Evolutionary conservation across 1,140 invertebrate genomes (phyloP), one percentile per base, ranked within the genome.

Genomic region (Geopemphigus sp.): DNA sequence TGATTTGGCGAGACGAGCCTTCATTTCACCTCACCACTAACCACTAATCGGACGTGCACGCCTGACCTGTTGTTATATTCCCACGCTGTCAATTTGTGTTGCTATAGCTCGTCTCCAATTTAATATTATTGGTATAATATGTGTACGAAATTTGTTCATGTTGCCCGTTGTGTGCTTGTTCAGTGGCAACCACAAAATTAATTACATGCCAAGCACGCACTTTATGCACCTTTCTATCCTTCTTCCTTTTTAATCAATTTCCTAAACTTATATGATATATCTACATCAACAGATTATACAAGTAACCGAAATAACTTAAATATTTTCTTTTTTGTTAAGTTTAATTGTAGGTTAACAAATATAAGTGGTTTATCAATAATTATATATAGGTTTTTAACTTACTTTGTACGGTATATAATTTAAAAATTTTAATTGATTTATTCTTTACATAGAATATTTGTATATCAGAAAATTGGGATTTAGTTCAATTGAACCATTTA

Each of bases 1-100:
- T 87, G 87, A 86, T 86, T 83, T 81, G 82, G 81, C 82, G 81
- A 76, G 74, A 78, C 74, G 74, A 78, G 74, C 74, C 74, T 78
- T 78, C 74, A 78, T 78, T 78, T 81, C 81, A 81, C 81, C 73
- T 81, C 81, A 81, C 73, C 81, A 81, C 81, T 81, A 81, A 81
- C 81, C 81, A 81, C 72, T 81, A 81, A 81, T 81, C 56, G 74
- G 74, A 78, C 54, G 74, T 78, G 74, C 74, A 78, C 74, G 74
- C 74, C 74, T 78, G 74, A 78, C 74, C 74, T 78, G 54, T 78
- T 78, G 56, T 78, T 78, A 78, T 61, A 78, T 47, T 78, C 74
- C 74, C 57, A 78, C 74, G 74, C 74, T 78, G 74, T 78, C 74
- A 61, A 78, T 78, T 78, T 78, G 73, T 78, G 57, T 78, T 78